A percentile compares a stretch with the other conserved stretches of the same genome.
Evolutionary conservation across 2,113 vertebrate species (phyloP).

Genomic region (Plotosus lineatus): DNA sequence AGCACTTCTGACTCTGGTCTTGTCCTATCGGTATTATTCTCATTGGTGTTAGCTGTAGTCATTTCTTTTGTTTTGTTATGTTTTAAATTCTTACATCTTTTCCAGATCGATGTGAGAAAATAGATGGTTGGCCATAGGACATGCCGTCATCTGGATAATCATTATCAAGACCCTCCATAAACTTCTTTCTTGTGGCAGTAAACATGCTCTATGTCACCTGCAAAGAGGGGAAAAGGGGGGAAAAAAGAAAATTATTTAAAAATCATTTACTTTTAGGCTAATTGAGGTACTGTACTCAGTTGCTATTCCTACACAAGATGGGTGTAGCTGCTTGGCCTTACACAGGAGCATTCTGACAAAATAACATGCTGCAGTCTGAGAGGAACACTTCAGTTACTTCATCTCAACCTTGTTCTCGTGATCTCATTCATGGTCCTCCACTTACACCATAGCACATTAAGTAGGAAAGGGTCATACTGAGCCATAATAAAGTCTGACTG

Average conservation of each 20-base stretch:
- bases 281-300: background rate
- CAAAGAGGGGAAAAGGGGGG: conserved; percentile 2
- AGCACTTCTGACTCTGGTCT: no score
- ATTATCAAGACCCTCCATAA: conserved; percentile 94
- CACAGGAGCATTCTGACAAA: background rate
- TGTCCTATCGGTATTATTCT: no score
- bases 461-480: no score
- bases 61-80: background rate
- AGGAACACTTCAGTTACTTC: background rate
- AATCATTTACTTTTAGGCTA: background rate
- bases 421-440: background rate
- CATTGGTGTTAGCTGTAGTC: background rate
- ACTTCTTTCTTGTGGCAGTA: conserved; percentile 99
- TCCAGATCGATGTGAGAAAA: conserved; percentile 97
- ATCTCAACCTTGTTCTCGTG: background rate
- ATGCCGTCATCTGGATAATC: conserved; percentile 96
- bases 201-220: conserved; percentile 99
- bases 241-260: background rate
- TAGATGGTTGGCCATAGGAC: conserved; percentile 96
- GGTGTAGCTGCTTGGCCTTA: background rate
- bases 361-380: background rate
- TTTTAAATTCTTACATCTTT: conserved; percentile 87
- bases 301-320: background rate
- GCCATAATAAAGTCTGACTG: no score
- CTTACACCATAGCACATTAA: no score